Percentiles rank a stretch among this genome's conserved stretches.
Evolutionary conservation across 2,797 vertebrate genomes (phyloP).

Genomic region (Poeciliopsis infans): DNA sequence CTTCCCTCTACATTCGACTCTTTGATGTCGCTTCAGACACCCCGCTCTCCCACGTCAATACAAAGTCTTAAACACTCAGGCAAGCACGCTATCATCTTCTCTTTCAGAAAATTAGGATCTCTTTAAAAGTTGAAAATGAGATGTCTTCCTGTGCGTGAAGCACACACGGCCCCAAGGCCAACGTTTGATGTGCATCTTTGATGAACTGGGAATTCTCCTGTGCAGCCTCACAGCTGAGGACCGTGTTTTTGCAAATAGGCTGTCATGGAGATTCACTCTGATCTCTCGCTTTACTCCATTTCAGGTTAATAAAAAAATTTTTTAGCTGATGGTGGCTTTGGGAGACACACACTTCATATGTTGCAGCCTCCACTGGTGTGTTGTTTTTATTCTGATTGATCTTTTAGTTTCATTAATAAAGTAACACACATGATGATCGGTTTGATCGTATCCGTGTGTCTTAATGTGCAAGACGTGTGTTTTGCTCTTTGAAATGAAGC

Average conservation of each 20-base stretch:
- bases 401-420: constrained; percentile 10
- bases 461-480: constrained; percentile 17
- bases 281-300: constrained; percentile 48
- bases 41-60: constrained; percentile 10
- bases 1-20: constrained; percentile 18
- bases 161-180: constrained; percentile 59
- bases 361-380: constrained; percentile 24
- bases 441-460: constrained; percentile 1
- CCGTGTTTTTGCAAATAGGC: constrained; percentile 64
- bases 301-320: background rate
- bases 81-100: constrained; percentile 50
- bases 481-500: constrained; percentile 17
- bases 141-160: constrained; percentile 51
- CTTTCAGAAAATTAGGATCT: constrained; percentile 57
- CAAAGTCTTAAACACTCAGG: constrained; percentile 41
- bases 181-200: constrained; percentile 75
- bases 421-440: background rate
- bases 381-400: constrained; percentile 37
- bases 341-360: constrained; percentile 29
- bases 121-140: constrained; percentile 66
- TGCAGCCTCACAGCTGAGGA: constrained; percentile 58
- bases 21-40: constrained; percentile 37
- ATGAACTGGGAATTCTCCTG: constrained; percentile 73
- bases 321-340: constrained; percentile 23
- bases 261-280: constrained; percentile 51